Evolutionary conservation across 2,113 vertebrate species (phyloP), one percentile per base, ranked within the genome.

Genomic region (Bubalus kerabau): DNA sequence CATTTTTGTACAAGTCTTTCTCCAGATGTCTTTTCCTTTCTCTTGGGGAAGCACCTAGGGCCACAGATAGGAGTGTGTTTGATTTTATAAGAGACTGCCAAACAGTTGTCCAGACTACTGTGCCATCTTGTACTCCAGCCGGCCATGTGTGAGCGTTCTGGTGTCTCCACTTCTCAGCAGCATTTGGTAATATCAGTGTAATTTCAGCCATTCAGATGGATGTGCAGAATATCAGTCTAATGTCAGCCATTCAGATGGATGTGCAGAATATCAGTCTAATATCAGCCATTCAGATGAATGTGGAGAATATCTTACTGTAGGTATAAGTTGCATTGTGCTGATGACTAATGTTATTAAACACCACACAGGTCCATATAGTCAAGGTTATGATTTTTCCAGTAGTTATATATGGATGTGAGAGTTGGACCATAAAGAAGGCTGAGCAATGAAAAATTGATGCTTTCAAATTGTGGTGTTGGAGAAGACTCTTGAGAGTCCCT

Each of bases 71-170:
- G 24, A 48, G 8, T 23, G 1, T n/a, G 30, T 76, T 57, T 40
- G 17, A 16, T 9, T 56, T 81, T 17, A 3, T 36, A n/a, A 71
- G 67, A 85, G 62, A 36, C 30, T 13, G 7, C 30, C 54, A 32
- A 10, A 17, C 3, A 0, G 54, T 32, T 12, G 28, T 94, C 81
- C 23, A 9, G 1, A 16, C 2, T 36, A 2, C 71, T 3, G 23
- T 19, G 19, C 36, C 32, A 2, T 26, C 40, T 54, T 9, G 10
- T 19, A 9, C 11, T 36, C 36, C 24, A 32, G 23, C 21, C 17
- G 7, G 46, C 48, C 2, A 6, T 0, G 15, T 48, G 19, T 11
- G 56, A 6, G 28, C 3, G 0, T 59, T 74, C 64, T 30, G 0
- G 78, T 13, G 46, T 36, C 67, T 30, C 78, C 19, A 0, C 26